Evolutionary conservation across 2,888 invertebrate species (phyloP), one percentile per base, ranked within the genome.

Genomic region (Polyploca ridens): DNA sequence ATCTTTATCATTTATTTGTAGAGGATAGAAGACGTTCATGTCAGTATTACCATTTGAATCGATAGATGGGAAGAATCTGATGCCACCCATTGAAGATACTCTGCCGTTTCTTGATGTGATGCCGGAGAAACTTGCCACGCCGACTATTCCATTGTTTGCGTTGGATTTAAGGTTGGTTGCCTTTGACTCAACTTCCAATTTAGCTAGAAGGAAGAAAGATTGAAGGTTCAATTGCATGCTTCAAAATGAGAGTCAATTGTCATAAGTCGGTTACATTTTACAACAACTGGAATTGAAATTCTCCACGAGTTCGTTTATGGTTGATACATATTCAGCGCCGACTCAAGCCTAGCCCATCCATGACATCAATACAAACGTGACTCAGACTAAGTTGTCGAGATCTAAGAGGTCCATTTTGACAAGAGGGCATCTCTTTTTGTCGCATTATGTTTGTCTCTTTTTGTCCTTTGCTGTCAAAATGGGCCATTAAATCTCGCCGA

Each of bases 101-200:
- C 88, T 73, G 2, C 89, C 91, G 38, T 90, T 88, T 49, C 87
- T 82, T 19, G 87, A 84, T 3, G 89, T 76, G 14, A 87, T 72
- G 1, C 84, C 85, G 2, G 88, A 79, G 14, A 90, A 70, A 64
- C 88, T 90, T 8, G 88, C 82, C 0, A 90, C 82, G 3, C 89
- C 89, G 10, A 71, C 69, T 11, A 81, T 68, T 1, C 79, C 79
- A 62, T 82, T 71, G 14, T 68, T 76, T 8, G 71, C 68, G 38
- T 70, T 74, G 54, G 72, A 70, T n/a, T 71, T 71, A 61, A 73
- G 64, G 4, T 69, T 62, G 16, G 65, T 7, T 8, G 62, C 7
- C 62, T 63, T 67, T 54, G 57, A 68, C 54, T 58, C 35, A 58
- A 62, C 8, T 62, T 69, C 65, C 66, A 41, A 38, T 62, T 68